A percentile compares a stretch with the other conserved stretches of the same genome.
These are phyloP conservation scores for Julus scandinavius DNA, from an alignment of 2,888 invertebrate species.

Conservation along the genomic window DNA sequence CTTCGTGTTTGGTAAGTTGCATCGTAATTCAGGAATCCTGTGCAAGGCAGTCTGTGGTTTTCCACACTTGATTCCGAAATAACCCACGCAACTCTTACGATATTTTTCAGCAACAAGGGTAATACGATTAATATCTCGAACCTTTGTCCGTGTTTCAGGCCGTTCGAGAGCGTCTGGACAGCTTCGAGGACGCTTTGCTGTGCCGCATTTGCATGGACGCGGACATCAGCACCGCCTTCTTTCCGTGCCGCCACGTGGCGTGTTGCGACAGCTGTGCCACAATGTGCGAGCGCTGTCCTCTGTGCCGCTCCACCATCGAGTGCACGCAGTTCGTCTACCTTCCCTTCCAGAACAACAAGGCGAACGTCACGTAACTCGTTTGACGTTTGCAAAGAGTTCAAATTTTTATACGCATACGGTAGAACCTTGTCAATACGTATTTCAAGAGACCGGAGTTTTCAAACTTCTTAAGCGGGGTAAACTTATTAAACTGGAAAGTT, in stretches of 20 bases:
- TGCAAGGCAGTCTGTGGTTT: background rate
- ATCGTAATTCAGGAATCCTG: background rate
- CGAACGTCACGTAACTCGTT: too few species aligned
- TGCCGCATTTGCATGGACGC: constrained; percentile 91
- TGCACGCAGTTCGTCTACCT: constrained; percentile 78
- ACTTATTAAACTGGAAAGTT: too few species aligned
- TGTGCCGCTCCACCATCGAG: constrained; percentile 78
- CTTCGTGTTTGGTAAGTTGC: constrained; percentile 3
- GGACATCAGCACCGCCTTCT: constrained; percentile 82
- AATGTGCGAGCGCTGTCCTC: constrained; percentile 78
- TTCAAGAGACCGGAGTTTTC: too few species aligned
- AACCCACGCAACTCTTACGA: constrained; percentile 55
- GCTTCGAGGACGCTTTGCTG: constrained; percentile 76
- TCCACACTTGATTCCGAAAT: background rate
- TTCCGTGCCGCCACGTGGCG: constrained; percentile 89
- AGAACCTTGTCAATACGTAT: too few species aligned
- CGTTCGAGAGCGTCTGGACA: constrained; percentile 70
- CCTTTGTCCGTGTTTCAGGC: too few species aligned
- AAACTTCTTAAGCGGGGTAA: too few species aligned
- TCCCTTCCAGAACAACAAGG: constrained; percentile 64
- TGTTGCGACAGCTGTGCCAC: constrained; percentile 82
- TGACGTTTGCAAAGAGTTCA: too few species aligned
- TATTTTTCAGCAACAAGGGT: too few species aligned
- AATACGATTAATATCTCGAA: too few species aligned
- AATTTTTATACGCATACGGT: too few species aligned